A percentile compares a stretch with the other conserved stretches of the same genome.
These are phyloP conservation scores for Erythrocercus mccallii DNA, from an alignment of 2,113 vertebrate species.

Conservation along the genomic window DNA sequence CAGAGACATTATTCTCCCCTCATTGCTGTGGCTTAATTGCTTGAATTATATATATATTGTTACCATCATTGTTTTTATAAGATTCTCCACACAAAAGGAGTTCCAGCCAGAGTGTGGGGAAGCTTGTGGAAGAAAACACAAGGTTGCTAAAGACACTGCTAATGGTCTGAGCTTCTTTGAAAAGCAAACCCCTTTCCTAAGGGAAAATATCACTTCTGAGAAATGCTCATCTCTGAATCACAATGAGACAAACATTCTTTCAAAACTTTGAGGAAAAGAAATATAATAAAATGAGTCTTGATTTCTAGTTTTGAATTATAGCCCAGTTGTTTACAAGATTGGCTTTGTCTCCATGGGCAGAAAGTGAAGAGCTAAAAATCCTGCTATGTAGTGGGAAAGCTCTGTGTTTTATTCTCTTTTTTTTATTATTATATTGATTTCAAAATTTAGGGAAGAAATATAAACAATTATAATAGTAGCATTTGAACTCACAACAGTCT, in stretches of 20 bases:
- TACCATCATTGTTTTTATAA: background rate
- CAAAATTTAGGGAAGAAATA: background rate
- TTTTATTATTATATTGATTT: background rate
- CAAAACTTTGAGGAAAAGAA: background rate
- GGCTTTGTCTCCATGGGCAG: background rate
- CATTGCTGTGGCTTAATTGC: background rate
- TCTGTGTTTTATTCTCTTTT: no score
- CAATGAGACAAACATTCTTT: background rate
- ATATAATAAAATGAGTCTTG: background rate
- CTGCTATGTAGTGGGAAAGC: background rate
- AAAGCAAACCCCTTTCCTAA: background rate
- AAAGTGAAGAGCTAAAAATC: background rate
- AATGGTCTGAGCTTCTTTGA: background rate
- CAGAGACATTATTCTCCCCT: background rate
- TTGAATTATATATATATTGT: slow-evolving; percentile 8
- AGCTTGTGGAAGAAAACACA: background rate
- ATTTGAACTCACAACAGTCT: background rate
- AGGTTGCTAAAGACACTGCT: background rate
- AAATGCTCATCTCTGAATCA: background rate
- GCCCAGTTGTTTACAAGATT: background rate
- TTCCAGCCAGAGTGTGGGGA: background rate
- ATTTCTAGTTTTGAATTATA: background rate
- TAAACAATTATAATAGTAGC: background rate
- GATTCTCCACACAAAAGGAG: background rate
- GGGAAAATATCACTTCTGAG: fast-evolving